phyloP scores from a whole-genome alignment of 2,113 vertebrate species.

The Cebidichthys violaceus region DNA sequence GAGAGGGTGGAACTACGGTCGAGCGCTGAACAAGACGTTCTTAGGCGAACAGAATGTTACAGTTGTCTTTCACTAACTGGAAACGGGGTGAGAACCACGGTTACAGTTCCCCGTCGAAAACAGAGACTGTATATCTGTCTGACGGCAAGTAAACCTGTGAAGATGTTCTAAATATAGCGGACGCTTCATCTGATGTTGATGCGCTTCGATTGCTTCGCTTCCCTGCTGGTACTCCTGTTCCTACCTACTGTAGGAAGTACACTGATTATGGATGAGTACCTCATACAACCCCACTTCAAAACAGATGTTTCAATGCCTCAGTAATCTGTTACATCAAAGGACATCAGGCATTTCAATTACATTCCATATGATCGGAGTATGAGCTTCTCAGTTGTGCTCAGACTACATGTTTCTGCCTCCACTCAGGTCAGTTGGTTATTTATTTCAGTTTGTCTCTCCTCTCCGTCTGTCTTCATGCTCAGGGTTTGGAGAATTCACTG shows the following conservation, averaged over 20 bases:
- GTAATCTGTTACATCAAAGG: not conserved
- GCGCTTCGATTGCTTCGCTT: too few relatives aligned
- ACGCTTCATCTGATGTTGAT: too few relatives aligned
- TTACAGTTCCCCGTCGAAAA: too few relatives aligned
- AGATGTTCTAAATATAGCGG: too few relatives aligned
- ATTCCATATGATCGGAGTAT: not conserved
- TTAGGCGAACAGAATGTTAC: too few relatives aligned
- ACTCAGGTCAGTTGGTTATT: not conserved
- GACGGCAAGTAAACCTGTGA: too few relatives aligned
- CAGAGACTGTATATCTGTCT: too few relatives aligned
- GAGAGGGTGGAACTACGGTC: too few relatives aligned
- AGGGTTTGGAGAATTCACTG: slow-evolving; percentile 94
- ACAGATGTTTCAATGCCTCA: not conserved
- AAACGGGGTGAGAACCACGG: too few relatives aligned
- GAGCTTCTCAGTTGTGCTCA: not conserved
- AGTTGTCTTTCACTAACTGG: too few relatives aligned
- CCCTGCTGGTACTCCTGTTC: too few relatives aligned
- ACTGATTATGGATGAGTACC: not conserved
- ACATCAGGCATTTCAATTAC: not conserved
- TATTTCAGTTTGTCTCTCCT: not conserved
- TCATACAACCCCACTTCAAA: not conserved
- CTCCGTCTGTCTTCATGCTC: not conserved
- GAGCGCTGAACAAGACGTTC: too few relatives aligned
- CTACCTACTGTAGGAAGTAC: not conserved
- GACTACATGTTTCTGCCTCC: not conserved